Conservation (phyloP, 1,140 invertebrate species). For the Prorops nasuta region DNA sequence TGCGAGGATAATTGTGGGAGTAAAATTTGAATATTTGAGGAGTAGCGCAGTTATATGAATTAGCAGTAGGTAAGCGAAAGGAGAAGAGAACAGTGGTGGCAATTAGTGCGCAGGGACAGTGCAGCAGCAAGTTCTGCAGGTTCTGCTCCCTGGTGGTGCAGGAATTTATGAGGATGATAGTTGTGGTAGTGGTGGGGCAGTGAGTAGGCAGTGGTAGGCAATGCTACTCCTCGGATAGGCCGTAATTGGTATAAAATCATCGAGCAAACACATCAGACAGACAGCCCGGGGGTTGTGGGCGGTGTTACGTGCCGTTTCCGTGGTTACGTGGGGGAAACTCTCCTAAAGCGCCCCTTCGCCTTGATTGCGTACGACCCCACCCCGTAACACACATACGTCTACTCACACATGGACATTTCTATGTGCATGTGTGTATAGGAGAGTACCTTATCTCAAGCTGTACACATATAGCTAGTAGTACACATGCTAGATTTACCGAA, state of each 20-base stretch:
- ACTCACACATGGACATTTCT: too few species aligned
- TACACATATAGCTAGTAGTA: too few species aligned
- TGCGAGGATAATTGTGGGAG: too few species aligned
- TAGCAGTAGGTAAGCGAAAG: too few species aligned
- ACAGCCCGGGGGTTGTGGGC: conserved; percentile 52
- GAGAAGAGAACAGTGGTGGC: too few species aligned
- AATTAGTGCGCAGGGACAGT: too few species aligned
- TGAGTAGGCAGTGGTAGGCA: conserved; percentile 27
- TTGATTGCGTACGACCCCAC: conserved; percentile 43
- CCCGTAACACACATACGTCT: conserved; percentile 10
- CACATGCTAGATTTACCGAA: conserved; percentile 21
- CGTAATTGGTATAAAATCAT: conserved; percentile 59
- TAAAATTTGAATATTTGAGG: too few species aligned
- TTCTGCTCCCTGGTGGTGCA: too few species aligned
- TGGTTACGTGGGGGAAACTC: conserved; percentile 44
- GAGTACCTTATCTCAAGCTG: too few species aligned
- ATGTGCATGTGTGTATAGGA: neutral
- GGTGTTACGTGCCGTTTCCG: conserved; percentile 53
- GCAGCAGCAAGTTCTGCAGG: too few species aligned
- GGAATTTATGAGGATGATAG: conserved; percentile 13
- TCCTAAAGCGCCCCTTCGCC: conserved; percentile 44
- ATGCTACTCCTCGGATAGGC: conserved; percentile 44
- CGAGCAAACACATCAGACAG: conserved; percentile 56
- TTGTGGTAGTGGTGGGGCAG: conserved; percentile 15
- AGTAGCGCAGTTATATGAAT: too few species aligned